phyloP scores from a whole-genome alignment of 1,140 invertebrate genomes.

The Cydia splendana region DNA sequence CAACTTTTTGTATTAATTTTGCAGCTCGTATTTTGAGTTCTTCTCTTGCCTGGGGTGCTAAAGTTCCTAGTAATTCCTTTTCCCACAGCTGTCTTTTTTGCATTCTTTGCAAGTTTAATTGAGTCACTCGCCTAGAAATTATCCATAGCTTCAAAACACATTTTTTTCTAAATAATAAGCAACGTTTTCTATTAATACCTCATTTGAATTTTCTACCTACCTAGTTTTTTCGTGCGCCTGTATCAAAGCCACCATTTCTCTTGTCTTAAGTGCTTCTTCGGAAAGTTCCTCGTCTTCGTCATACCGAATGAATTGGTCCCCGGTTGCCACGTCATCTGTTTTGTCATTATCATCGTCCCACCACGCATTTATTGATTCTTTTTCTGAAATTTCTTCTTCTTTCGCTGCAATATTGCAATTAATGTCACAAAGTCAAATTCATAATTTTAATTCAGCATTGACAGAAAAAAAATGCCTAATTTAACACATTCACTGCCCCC shows the following conservation, averaged over 20 bases:
- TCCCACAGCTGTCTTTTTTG: slow-evolving; percentile 56
- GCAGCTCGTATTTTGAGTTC: slow-evolving; percentile 53
- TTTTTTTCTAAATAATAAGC: background rate
- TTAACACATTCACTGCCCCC: too few relatives aligned
- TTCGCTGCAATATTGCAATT: background rate
- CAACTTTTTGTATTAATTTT: slow-evolving; percentile 54
- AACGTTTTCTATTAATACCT: slow-evolving; percentile 14
- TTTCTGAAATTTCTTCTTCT: slow-evolving; percentile 17
- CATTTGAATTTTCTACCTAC: slow-evolving; percentile 38
- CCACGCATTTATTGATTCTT: slow-evolving; percentile 37
- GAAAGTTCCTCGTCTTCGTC: slow-evolving; percentile 45
- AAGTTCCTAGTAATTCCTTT: slow-evolving; percentile 55
- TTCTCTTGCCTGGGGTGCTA: slow-evolving; percentile 45
- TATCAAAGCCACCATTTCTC: slow-evolving; percentile 49
- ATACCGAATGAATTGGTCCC: background rate
- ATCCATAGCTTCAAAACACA: slow-evolving; percentile 8
- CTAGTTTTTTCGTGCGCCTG: slow-evolving; percentile 61
- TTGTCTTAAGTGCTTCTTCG: slow-evolving; percentile 47
- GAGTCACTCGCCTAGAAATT: slow-evolving; percentile 50
- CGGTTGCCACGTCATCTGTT: slow-evolving; percentile 11
- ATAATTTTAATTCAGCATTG: too few relatives aligned
- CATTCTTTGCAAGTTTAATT: slow-evolving; percentile 36
- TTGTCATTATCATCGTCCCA: slow-evolving; percentile 41
- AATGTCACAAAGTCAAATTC: too few relatives aligned
- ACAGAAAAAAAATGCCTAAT: too few relatives aligned